Percentiles rank a stretch among this genome's conserved stretches.
These are phyloP conservation scores for Premnoplex brunnescens DNA, from an alignment of 2,797 vertebrate genomes.

Conservation along the genomic window DNA sequence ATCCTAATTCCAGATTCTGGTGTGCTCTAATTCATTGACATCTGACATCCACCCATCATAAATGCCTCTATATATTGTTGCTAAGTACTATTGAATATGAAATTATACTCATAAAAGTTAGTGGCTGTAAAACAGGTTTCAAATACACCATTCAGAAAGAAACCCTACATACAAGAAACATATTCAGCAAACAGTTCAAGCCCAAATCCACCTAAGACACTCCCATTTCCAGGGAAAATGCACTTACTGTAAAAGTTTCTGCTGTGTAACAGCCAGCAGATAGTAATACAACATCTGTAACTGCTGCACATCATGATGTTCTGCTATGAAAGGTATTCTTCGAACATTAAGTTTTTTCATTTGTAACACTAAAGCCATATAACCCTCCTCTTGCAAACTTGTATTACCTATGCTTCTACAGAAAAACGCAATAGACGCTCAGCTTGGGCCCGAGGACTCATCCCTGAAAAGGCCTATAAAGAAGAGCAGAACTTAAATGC, in stretches of 20 bases:
- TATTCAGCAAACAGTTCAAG: slow-evolving; percentile 9
- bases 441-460: slow-evolving; percentile 4
- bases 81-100: not conserved
- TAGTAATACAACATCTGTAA: not conserved
- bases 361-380: not conserved
- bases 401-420: not conserved
- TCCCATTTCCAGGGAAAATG: not conserved
- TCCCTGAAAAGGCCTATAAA: slow-evolving; percentile 22
- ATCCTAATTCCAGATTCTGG: not conserved
- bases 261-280: not conserved
- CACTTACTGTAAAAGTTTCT: not conserved
- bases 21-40: not conserved
- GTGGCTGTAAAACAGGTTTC: slow-evolving; percentile 9
- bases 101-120: not conserved
- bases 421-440: slow-evolving; percentile 18
- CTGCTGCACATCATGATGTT: not conserved
- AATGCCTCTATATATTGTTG: not conserved
- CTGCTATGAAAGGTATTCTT: not conserved
- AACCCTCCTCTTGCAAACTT: slow-evolving; percentile 5
- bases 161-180: not conserved
- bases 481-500: slow-evolving; percentile 25
- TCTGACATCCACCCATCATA: not conserved
- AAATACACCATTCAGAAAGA: slow-evolving; percentile 11
- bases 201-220: not conserved
- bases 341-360: not conserved